These are phyloP conservation scores for Margarornis squamiger DNA, from an alignment of 2,797 vertebrate species.

Conservation along the genomic window DNA sequence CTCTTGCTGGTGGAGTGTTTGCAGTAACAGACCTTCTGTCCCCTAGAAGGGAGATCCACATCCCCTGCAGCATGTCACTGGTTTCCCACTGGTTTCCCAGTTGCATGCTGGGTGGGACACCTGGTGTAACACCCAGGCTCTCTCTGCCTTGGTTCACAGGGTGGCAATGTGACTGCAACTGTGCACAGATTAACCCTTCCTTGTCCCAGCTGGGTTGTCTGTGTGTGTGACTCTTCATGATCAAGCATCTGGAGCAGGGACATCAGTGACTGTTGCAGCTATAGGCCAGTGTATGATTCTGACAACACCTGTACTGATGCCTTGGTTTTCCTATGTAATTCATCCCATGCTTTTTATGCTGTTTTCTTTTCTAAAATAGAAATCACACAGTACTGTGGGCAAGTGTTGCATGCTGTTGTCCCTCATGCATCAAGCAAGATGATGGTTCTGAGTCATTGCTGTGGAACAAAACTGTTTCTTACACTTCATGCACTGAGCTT, in stretches of 20 bases:
- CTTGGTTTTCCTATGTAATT: background rate
- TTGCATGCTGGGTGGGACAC: background rate
- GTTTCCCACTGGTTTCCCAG: background rate
- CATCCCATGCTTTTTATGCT: background rate
- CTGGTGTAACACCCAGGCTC: background rate
- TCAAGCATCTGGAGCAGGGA: background rate
- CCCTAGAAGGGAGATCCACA: fast-evolving
- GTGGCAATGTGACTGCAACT: background rate
- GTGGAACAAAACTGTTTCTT: background rate
- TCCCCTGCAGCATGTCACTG: background rate
- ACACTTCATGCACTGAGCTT: background rate
- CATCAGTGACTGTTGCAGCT: background rate
- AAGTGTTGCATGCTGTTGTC: background rate
- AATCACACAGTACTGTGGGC: background rate
- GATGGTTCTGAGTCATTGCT: conserved; percentile 24
- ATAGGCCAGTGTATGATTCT: background rate
- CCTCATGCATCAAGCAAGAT: background rate
- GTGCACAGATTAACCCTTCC: fast-evolving
- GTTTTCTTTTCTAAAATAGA: background rate
- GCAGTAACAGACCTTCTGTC: background rate
- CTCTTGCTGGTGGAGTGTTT: background rate
- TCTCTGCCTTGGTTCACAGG: background rate
- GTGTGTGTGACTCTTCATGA: too few relatives aligned
- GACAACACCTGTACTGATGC: background rate
- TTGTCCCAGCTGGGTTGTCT: background rate